Evolutionary conservation across 92 coral and sea anemone species (phyloP).

Genomic region (Parazoanthus darwini): DNA sequence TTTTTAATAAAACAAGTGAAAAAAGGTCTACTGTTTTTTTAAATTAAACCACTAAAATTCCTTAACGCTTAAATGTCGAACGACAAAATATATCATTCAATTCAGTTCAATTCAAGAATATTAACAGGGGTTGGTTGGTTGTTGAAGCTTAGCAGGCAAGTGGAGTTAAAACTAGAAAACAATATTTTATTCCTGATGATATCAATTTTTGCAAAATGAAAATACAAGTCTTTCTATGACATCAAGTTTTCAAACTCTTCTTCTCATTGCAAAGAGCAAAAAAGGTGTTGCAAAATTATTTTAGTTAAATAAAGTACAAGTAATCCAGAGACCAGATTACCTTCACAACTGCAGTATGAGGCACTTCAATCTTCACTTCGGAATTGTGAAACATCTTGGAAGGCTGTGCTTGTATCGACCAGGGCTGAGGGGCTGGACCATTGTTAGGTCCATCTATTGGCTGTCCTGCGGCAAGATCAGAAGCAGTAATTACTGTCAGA

Average conservation of each 20-base stretch:
- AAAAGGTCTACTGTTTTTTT: too few relatives aligned
- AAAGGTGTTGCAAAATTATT: too few relatives aligned
- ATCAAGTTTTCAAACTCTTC: not conserved
- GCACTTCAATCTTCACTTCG: slow-evolving; percentile 81
- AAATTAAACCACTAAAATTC: too few relatives aligned
- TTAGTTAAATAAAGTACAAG: too few relatives aligned
- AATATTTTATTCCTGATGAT: too few relatives aligned
- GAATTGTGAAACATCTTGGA: slow-evolving; percentile 64
- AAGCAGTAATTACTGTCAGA: not conserved
- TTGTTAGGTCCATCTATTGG: slow-evolving; percentile 82
- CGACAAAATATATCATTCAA: too few relatives aligned
- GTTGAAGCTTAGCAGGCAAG: too few relatives aligned
- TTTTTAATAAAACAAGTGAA: too few relatives aligned
- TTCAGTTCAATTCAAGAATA: too few relatives aligned
- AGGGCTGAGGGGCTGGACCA: slow-evolving; percentile 78
- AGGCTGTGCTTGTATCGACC: slow-evolving; percentile 74
- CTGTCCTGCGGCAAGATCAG: slow-evolving; percentile 58
- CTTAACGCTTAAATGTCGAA: too few relatives aligned
- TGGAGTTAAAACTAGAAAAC: too few relatives aligned
- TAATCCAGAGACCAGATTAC: slow-evolving; percentile 36
- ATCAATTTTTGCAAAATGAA: not conserved
- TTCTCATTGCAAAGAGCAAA: not conserved
- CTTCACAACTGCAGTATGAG: slow-evolving; percentile 95
- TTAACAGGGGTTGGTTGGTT: too few relatives aligned
- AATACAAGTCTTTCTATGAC: not conserved